Conservation (phyloP, 2,888 invertebrate genomes). For the Cotesia congregata region DNA sequence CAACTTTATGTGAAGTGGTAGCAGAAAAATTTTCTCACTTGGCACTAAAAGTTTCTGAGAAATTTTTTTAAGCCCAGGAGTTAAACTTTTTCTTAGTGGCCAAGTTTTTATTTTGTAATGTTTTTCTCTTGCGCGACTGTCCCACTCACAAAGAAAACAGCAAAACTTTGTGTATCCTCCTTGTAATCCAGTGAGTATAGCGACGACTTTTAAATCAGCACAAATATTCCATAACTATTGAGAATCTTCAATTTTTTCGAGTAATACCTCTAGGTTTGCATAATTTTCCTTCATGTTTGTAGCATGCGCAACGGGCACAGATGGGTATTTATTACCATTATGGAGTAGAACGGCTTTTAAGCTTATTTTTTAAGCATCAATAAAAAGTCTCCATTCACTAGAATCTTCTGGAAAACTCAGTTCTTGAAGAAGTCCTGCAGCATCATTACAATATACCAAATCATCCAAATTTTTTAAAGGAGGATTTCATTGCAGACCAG, state of each 20-base stretch:
- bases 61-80: constrained; percentile 21
- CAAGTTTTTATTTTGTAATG: constrained; percentile 23
- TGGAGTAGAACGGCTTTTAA: constrained; percentile 53
- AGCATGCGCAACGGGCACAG: constrained; percentile 53
- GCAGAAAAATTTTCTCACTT: constrained; percentile 43
- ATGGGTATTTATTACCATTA: constrained; percentile 57
- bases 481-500: background rate
- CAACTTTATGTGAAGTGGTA: constrained; percentile 53
- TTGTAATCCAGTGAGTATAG: constrained; percentile 53
- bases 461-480: constrained; percentile 5
- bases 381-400: constrained; percentile 50
- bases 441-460: constrained; percentile 41
- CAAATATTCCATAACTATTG: constrained; percentile 52
- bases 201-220: constrained; percentile 59
- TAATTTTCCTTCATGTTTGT: constrained; percentile 51
- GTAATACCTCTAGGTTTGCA: constrained; percentile 35
- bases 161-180: background rate
- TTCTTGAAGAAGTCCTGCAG: constrained; percentile 32
- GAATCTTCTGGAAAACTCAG: constrained; percentile 21
- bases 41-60: background rate
- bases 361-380: constrained; percentile 50
- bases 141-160: background rate
- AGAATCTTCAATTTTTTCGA: constrained; percentile 36
- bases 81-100: no score
- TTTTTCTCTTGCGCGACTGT: no score